Evolutionary conservation across 2,113 vertebrate genomes (phyloP), one percentile per base, ranked within the genome.

Genomic region (Nycticryphes semicollaris): DNA sequence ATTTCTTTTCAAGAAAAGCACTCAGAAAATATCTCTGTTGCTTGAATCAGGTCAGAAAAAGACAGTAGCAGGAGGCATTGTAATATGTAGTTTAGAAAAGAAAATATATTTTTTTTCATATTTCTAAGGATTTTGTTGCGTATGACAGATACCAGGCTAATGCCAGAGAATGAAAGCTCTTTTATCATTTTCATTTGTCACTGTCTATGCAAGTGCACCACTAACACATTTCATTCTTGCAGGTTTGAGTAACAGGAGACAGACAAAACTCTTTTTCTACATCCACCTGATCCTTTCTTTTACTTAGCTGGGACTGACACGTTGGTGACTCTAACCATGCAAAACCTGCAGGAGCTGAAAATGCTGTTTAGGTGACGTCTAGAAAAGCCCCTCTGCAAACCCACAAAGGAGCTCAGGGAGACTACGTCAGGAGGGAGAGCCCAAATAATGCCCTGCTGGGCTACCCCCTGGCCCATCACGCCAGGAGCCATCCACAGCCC

Each of bases 1-100:
- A 70, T 90, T 94, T 78, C 63, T 80, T 91, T 95, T 59, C 64
- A 91, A 78, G 47, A 54, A 41, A 94, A 89, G 6, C 59, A 59
- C 59, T 82, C 60, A 89, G 67, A 85, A 96, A 93, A 68, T 62
- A 41, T 93, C 47, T 80, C 25, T 64, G 54, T 51, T 68, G 66
- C 41, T 76, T 76, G 37, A 95, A 77, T 74, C 76, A 79, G 33
- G 47, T 30, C 35, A 93, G 73, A 37, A 73, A 76, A 90, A 70
- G 63, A 75, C n/a, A 90, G 67, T 13, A 50, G 72, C 70, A 92
- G 25, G 18, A 82, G 20, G 10, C 51, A 60, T 70, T 0, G 0
- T 43, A 84, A 72, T 33, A n/a, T 12, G 53, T 12, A 2, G 9
- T 67, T 60, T 31, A 78, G 69, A 37, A 51, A 75, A 75, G n/a